Evolutionary conservation across 1,140 invertebrate genomes (phyloP).

Genomic region (Gerris buenoi): DNA sequence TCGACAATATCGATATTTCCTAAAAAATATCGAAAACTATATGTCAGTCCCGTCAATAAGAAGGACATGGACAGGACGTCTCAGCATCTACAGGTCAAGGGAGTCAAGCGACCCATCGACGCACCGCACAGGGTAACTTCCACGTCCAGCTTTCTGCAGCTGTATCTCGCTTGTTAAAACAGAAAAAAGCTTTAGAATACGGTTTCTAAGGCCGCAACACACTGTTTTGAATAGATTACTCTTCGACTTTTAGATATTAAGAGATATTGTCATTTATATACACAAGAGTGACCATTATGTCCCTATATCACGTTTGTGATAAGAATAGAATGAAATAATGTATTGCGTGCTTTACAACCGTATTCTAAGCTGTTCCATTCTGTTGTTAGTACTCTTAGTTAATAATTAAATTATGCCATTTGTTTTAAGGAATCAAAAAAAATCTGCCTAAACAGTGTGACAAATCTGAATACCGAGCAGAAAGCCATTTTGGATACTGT

Average conservation of each 20-base stretch:
- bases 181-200: background rate
- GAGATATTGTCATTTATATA: too few relatives aligned
- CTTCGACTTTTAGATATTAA: too few relatives aligned
- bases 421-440: constrained; percentile 41
- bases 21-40: too few relatives aligned
- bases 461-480: constrained; percentile 61
- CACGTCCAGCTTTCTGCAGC: background rate
- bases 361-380: too few relatives aligned
- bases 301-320: too few relatives aligned
- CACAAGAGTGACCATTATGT: too few relatives aligned
- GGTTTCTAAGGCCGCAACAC: background rate
- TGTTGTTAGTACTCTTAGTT: background rate
- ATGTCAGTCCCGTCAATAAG: constrained; percentile 68
- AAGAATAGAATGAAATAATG: too few relatives aligned
- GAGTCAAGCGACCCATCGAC: constrained; percentile 20
- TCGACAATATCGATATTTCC: too few relatives aligned
- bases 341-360: too few relatives aligned
- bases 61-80: constrained; percentile 41
- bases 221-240: background rate
- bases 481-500: constrained; percentile 59
- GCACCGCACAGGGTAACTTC: background rate
- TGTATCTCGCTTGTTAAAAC: background rate
- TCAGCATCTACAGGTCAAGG: constrained; percentile 28
- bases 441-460: constrained; percentile 39
- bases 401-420: background rate